Conservation (phyloP, 2,113 vertebrate species). For the Leucopternis melanops region DNA sequence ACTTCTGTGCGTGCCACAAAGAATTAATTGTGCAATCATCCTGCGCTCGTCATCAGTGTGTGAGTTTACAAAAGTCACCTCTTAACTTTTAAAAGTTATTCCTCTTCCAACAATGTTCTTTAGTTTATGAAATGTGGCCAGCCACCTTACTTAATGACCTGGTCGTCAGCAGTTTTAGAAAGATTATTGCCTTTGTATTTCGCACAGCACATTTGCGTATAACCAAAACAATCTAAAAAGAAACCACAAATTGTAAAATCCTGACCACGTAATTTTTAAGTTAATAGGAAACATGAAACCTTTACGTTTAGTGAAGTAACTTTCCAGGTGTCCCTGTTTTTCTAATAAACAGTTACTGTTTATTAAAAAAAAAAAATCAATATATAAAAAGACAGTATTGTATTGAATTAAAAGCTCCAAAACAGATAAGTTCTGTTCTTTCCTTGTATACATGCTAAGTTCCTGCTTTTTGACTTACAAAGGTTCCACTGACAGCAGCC, state of each 20-base stretch:
- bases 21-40: conserved; percentile 61
- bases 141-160: conserved; percentile 45
- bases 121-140: conserved; percentile 43
- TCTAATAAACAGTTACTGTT: conserved; percentile 52
- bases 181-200: conserved; percentile 63
- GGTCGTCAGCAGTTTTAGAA: conserved; percentile 61
- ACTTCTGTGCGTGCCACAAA: conserved; percentile 29
- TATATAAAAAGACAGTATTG: conserved; percentile 29
- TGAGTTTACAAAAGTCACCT: conserved; percentile 52
- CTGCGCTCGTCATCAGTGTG: conserved; percentile 28
- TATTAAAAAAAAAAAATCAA: conserved; percentile 14
- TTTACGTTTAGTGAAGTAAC: conserved; percentile 22
- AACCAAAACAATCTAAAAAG: conserved; percentile 61
- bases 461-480: not conserved
- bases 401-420: conserved; percentile 5
- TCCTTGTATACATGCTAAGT: not conserved
- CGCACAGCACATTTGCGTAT: conserved; percentile 15
- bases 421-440: conserved; percentile 42
- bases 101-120: conserved; percentile 55
- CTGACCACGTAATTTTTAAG: conserved; percentile 43
- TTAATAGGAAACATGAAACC: conserved; percentile 61
- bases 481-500: not conserved
- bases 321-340: conserved; percentile 64
- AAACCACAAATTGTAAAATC: conserved; percentile 60
- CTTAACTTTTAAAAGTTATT: conserved; percentile 58